Base-by-base conservation (phyloP, 2,797 vertebrate genomes). In the Prunella strophiata region DNA sequence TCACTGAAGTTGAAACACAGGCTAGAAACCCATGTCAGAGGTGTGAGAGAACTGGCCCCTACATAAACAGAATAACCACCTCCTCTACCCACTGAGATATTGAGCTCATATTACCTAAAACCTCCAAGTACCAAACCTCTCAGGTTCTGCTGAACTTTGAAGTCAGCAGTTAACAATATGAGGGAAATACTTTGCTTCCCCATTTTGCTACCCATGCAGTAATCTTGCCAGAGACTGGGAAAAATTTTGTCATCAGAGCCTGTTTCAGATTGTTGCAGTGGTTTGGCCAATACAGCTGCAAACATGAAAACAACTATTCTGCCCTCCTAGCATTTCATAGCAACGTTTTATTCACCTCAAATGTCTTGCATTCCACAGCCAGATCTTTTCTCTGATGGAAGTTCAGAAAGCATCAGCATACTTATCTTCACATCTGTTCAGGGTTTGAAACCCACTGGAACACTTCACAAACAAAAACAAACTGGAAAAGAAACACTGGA, bases 371-470 rank as follows among this genome's bases (percentile, higher is more conserved):
- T 92, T 83, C 50, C 52, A 75, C 45, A 73, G 27, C 21, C 9
- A 16, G 45, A 54, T 50, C 34, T 79, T 65, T 76, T 54, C 62
- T 54, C 36, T 45, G 29, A 74, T 10, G 9, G 14, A 81, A 72
- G 47, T 66, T 86, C 67, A 91, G 59, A 89, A 89, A 91, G 36
- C 48, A 85, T 40, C 32, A 52, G 29, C 40, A 74, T 38, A 59
- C 19, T 73, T 85, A 73, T 48, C 45, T 58, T 80, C 62, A 62
- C n/a, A 63, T 55, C 45, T 92, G 13, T 66, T 91, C 70, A 86
- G 73, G 48, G 58, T 26, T 83, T 94, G 40, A 78, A 95, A 95
- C 9, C 34, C 59, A 67, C 25, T 47, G 26, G 36, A 94, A 51
- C 25, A 74, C 26, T 82, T 89, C 52, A 59, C 16, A 95, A 88